phyloP scores from a whole-genome alignment of 2,888 invertebrate genomes.

The Embidobia sp. region DNA sequence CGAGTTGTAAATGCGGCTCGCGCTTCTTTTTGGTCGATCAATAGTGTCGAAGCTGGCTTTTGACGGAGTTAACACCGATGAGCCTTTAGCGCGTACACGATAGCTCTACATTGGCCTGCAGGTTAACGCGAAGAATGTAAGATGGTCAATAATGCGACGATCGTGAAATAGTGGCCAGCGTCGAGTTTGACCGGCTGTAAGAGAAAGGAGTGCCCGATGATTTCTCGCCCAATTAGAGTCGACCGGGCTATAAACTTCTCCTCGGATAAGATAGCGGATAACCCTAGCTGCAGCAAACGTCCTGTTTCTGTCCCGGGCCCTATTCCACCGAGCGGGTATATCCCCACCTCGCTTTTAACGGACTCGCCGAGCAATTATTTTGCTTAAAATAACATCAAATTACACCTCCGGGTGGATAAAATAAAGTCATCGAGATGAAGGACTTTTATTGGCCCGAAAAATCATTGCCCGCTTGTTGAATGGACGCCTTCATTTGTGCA shows the following conservation, averaged over 20 bases:
- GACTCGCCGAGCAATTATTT: slow-evolving; percentile 50
- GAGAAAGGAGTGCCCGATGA: slow-evolving; percentile 80
- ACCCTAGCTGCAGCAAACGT: slow-evolving; percentile 68
- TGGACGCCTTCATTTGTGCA: too few relatives aligned
- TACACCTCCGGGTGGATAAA: slow-evolving; percentile 16
- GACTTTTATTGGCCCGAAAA: slow-evolving; percentile 1
- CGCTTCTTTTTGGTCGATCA: slow-evolving; percentile 32
- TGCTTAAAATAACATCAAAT: slow-evolving; percentile 26
- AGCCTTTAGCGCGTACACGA: slow-evolving; percentile 36
- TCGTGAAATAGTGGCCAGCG: slow-evolving; percentile 79
- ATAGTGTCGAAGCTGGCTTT: slow-evolving; percentile 27
- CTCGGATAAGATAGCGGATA: slow-evolving; percentile 79
- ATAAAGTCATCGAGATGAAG: neutral
- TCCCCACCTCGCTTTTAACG: slow-evolving; percentile 56
- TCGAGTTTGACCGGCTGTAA: slow-evolving; percentile 73
- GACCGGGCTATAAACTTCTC: slow-evolving; percentile 81
- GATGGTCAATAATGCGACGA: slow-evolving; percentile 76
- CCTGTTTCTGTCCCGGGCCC: slow-evolving; percentile 71
- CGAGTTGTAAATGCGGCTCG: slow-evolving; percentile 23
- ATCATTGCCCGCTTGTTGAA: neutral
- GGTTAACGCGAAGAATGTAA: slow-evolving; percentile 55
- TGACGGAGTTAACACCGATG: slow-evolving; percentile 44
- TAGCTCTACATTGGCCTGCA: slow-evolving; percentile 34
- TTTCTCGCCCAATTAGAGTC: slow-evolving; percentile 81
- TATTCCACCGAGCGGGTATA: slow-evolving; percentile 66